Base-by-base conservation (phyloP, 2,888 invertebrate species). In the Yponomeuta malinellus region DNA sequence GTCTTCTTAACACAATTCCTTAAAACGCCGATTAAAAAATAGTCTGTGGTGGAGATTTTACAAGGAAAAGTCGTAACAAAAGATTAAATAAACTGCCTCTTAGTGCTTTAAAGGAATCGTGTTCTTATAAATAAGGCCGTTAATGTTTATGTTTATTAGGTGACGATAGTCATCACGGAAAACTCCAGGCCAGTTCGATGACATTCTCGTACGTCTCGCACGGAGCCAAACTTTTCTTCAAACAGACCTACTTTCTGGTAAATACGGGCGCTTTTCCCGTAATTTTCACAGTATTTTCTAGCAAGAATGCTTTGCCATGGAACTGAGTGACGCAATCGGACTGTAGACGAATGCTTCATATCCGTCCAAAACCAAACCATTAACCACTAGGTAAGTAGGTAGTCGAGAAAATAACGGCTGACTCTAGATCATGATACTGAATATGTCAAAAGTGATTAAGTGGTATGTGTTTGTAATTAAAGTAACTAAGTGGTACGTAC, bases 301-400 rank as follows among this genome's bases (percentile, higher is more conserved):
- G 67, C 10, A 37, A 67, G 37, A 4, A 12, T 37, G 52, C 48
- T 23, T 59, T 59, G 52, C 52, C 12, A 43, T 37, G 68, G 68
- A 10, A 4, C 4, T 15, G n/a, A 63, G 63, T 70, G 70, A 63
- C 70, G 70, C 63, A 70, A 70, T n/a, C 15, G 70, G n/a, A 70
- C 63, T 43, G 70, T 43, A 70, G 63, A 63, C 63, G 37, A 5
- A 37, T 70, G 63, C 63, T 43, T 70, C 70, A 70, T 59, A 12
- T 65, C n/a, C 66, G 23, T 10, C 37, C 23, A 10, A 70, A 63
- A 63, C 9, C 63, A 12, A 71, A 33, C 2, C 29, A 5, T 48
- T 48, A 15, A 48, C 43, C 37, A 23, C 23, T 23, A 23, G 23
- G 23, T 23, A 23, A n/a, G 67, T 67, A 43, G 67, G 48, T 12